Evolutionary conservation across 2,888 invertebrate genomes (phyloP), one percentile per base, ranked within the genome.

Genomic region (Drosophila vallismaia): DNA sequence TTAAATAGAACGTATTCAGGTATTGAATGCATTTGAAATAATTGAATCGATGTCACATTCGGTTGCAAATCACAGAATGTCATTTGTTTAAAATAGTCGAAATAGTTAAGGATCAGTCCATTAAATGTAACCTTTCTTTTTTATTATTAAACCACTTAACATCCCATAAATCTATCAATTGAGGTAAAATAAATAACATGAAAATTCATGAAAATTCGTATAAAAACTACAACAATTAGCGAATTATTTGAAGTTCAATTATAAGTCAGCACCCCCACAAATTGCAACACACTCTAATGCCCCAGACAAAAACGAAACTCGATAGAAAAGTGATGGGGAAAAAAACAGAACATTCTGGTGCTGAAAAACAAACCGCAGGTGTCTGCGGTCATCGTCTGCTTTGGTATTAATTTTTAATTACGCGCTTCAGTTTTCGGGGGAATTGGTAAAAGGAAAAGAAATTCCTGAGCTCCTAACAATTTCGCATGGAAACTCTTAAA

Each of bases 391-490:
- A 46, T 44, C 36, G 54, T 53, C 66, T 52, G 51, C 72, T 66
- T 66, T 46, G 63, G 71, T 52, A 74, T 71, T 71, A 75, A 75
- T 75, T 75, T 75, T 75, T 75, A 75, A 75, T 75, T 75, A 75
- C 62, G 67, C 75, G 67, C 75, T 68, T 68, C 71, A 71, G 55
- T 74, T 56, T 63, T 42, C 53, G 29, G 53, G 42, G 38, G 33
- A 33, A 33, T 28, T 48, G 48, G 48, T n/a, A 54, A 38, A 38
- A 29, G 59, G 33, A 51, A 49, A 64, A 12, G 45, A 45, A 52
- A 48, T 56, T 49, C 52, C 26, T 4, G 14, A 64, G 52, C 51
- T 45, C 19, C 19, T 2, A 19, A 19, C 19, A 19, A 2, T 19
- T 19, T 19, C 19, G 19, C 19, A 19, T 19, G 19, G 19, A 19